Percentiles rank a stretch among this genome's conserved stretches.
Conservation (phyloP, 2,797 vertebrate species). For the Nasua narica region DNA sequence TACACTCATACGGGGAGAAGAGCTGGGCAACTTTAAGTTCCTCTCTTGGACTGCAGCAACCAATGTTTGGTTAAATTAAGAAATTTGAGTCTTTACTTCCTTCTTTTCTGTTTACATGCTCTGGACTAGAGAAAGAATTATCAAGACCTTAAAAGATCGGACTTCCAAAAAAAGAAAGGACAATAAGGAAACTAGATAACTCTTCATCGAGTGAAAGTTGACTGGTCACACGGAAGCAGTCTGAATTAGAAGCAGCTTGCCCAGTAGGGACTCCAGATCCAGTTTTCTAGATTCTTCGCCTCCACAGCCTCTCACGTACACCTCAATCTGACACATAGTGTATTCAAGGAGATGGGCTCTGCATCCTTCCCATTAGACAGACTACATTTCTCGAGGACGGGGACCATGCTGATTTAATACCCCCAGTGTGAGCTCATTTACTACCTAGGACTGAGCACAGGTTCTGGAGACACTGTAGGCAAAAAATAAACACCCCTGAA, state of each 20-base stretch:
- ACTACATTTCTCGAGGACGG: neutral
- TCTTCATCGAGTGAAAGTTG: neutral
- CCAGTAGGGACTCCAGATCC: neutral
- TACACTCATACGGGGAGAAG: neutral
- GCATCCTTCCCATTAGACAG: neutral
- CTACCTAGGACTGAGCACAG: neutral
- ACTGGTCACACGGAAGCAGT: neutral
- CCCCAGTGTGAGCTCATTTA: neutral
- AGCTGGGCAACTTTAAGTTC: neutral
- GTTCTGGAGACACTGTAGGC: neutral
- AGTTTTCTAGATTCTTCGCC: constrained; percentile 7
- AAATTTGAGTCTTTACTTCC: constrained; percentile 25
- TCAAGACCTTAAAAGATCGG: neutral
- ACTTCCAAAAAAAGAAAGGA: constrained; percentile 33
- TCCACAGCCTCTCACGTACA: neutral
- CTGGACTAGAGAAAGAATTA: constrained; percentile 16
- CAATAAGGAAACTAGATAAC: constrained; percentile 23
- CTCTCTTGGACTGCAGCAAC: neutral
- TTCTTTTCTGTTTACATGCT: constrained; percentile 36
- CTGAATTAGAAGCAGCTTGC: neutral
- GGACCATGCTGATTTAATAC: neutral
- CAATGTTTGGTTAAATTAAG: constrained; percentile 26
- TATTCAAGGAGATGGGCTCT: neutral
- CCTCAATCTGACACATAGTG: neutral
- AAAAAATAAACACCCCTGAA: neutral